A percentile compares a stretch with the other conserved stretches of the same genome.
Conservation (phyloP, 2,888 invertebrate genomes). For the Globia sparganii region DNA sequence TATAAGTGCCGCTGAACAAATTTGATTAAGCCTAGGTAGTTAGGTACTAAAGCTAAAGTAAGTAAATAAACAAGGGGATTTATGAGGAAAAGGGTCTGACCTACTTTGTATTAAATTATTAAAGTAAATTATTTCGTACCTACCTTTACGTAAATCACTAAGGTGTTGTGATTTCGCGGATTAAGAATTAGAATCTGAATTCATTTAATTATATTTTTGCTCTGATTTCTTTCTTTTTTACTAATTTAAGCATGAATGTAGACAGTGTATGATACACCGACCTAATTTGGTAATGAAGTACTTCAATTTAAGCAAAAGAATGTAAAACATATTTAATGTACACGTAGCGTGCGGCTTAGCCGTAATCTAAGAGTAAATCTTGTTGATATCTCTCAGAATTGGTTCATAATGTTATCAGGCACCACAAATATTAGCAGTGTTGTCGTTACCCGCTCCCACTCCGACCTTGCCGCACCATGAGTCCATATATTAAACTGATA, state of each 20-base stretch:
- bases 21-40: slow-evolving; percentile 42
- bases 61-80: slow-evolving; percentile 26
- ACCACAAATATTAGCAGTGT: slow-evolving; percentile 86
- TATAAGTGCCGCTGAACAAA: slow-evolving; percentile 45
- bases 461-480: slow-evolving; percentile 81
- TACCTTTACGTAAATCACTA: neutral
- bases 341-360: slow-evolving; percentile 81
- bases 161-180: neutral
- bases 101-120: neutral
- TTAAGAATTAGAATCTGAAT: neutral
- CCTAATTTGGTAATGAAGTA: slow-evolving; percentile 38
- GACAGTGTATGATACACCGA: neutral
- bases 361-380: slow-evolving; percentile 89
- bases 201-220: neutral
- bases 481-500: slow-evolving; percentile 81
- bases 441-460: slow-evolving; percentile 82
- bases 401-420: slow-evolving; percentile 88
- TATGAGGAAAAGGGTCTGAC: slow-evolving; percentile 9
- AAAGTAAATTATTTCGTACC: neutral
- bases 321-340: slow-evolving; percentile 77
- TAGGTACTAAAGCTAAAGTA: slow-evolving; percentile 24
- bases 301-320: slow-evolving; percentile 69
- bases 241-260: neutral
- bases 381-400: slow-evolving; percentile 86
- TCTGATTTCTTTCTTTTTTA: neutral